These are phyloP conservation scores for Drosophila pegasa DNA, from an alignment of 2,888 invertebrate species.

Conservation along the genomic window DNA sequence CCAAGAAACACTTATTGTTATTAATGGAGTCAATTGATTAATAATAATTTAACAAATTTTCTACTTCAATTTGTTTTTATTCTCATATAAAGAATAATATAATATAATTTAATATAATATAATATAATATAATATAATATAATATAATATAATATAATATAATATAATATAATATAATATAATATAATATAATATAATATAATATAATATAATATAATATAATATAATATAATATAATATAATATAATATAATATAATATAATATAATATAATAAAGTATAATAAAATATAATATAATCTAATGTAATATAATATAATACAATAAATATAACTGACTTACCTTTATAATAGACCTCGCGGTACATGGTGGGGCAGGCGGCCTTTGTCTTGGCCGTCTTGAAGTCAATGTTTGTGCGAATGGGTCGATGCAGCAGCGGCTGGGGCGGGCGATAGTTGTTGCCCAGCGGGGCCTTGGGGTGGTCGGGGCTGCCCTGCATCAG, in stretches of 20 bases:
- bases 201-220: too few species aligned
- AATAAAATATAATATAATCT: too few species aligned
- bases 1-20: neutral
- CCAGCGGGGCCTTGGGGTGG: slow-evolving; percentile 95
- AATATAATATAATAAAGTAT: too few species aligned
- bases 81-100: too few species aligned
- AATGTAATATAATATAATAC: too few species aligned
- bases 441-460: slow-evolving; percentile 97
- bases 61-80: neutral
- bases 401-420: slow-evolving; percentile 98
- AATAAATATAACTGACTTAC: slow-evolving; percentile 85
- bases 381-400: slow-evolving; percentile 91
- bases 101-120: too few species aligned
- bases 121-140: too few species aligned
- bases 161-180: too few species aligned
- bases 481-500: slow-evolving; percentile 95
- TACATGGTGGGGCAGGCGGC: slow-evolving; percentile 96
- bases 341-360: slow-evolving; percentile 96
- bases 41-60: neutral
- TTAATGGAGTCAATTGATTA: neutral
- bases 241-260: too few species aligned
- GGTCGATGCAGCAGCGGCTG: slow-evolving; percentile 97
- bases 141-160: too few species aligned
- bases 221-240: too few species aligned
- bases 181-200: too few species aligned